Evolutionary conservation across 2,113 vertebrate species (phyloP).

Genomic region (Brachionichthys hirsutus): DNA sequence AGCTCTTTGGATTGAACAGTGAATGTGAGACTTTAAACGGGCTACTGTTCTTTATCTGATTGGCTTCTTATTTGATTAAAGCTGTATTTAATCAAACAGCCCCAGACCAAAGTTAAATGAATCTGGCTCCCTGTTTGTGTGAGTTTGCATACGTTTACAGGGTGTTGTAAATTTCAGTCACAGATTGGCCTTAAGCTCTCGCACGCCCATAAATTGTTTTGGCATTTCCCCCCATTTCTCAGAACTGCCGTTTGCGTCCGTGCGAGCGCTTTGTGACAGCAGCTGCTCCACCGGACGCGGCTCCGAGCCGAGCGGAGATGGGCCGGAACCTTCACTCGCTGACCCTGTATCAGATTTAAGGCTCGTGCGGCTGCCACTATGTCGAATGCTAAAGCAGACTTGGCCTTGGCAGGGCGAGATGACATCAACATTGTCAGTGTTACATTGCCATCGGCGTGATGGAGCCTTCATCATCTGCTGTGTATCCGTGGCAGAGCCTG

Average conservation of each 20-base stretch:
- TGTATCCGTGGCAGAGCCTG: slow-evolving; percentile 7
- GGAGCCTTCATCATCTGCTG: slow-evolving; percentile 3
- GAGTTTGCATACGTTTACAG: too few species aligned
- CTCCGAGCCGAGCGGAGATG: slow-evolving; percentile 43
- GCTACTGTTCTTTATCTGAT: too few species aligned
- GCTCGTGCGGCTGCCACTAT: slow-evolving; percentile 50
- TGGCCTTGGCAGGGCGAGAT: slow-evolving; percentile 41
- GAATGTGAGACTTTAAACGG: too few species aligned
- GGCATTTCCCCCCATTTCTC: slow-evolving; percentile 47
- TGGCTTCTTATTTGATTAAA: too few species aligned
- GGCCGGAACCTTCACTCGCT: slow-evolving; percentile 48
- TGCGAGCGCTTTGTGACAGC: slow-evolving; percentile 48
- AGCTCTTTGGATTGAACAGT: too few species aligned
- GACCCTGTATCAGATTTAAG: slow-evolving; percentile 45
- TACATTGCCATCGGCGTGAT: not conserved
- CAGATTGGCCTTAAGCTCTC: slow-evolving; percentile 28
- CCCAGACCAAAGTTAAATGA: too few species aligned
- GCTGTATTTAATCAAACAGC: too few species aligned
- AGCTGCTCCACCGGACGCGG: slow-evolving; percentile 39
- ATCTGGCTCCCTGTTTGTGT: too few species aligned
- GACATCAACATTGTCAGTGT: slow-evolving; percentile 43
- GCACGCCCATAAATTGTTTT: slow-evolving; percentile 38
- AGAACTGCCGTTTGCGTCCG: slow-evolving; percentile 21
- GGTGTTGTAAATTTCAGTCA: slow-evolving; percentile 22
- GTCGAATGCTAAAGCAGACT: slow-evolving; percentile 41